These are phyloP conservation scores for Arion vulgaris DNA, from an alignment of 1,140 invertebrate genomes.

Conservation along the genomic window DNA sequence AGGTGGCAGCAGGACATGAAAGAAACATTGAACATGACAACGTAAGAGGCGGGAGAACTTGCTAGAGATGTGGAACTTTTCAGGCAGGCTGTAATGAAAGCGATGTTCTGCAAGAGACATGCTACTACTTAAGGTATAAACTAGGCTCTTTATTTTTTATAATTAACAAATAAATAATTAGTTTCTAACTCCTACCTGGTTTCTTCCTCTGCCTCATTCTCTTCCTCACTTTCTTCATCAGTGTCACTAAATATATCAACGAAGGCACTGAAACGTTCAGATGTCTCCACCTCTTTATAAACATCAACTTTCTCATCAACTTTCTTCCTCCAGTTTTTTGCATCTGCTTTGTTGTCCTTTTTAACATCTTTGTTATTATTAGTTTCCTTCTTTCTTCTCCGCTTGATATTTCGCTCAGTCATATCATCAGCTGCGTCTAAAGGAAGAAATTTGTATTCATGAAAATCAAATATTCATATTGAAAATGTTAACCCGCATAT, in stretches of 20 bases:
- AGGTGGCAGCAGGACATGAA: no score
- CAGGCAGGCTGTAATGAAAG: no score
- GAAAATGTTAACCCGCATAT: no score
- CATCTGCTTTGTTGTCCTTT: not conserved
- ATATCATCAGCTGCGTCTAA: conserved; percentile 15
- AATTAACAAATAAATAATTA: no score
- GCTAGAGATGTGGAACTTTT: no score
- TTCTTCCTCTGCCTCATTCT: conserved; percentile 15
- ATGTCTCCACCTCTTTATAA: conserved; percentile 4
- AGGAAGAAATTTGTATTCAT: no score
- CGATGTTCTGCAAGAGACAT: no score
- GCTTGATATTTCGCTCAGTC: conserved; percentile 18
- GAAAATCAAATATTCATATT: no score
- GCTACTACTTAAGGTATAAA: no score
- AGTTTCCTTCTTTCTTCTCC: not conserved
- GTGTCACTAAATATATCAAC: conserved; percentile 24
- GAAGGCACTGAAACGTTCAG: conserved; percentile 14
- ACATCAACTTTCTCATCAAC: not conserved
- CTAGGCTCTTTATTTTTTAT: no score
- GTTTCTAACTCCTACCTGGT: not conserved
- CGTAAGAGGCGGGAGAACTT: no score
- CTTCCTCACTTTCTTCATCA: conserved; percentile 16
- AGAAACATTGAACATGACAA: no score
- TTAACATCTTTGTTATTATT: not conserved
- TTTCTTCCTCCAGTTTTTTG: conserved; percentile 9